Conservation (phyloP, 2,888 invertebrate species). For the Campoplex capitator region DNA sequence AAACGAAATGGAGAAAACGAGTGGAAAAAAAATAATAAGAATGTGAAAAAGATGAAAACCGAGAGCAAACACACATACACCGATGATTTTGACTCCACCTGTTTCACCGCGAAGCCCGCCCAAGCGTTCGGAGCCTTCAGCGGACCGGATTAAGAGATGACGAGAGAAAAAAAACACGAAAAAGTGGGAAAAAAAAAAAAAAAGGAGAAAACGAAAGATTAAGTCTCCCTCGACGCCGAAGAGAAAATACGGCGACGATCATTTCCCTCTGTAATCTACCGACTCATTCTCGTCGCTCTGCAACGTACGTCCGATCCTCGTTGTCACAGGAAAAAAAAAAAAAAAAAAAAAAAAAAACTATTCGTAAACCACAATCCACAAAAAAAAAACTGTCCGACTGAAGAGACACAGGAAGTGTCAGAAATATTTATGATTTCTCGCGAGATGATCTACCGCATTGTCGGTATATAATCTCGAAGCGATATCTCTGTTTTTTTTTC, state of each 20-base stretch:
- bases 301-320: constrained; percentile 22
- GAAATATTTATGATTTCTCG: constrained; percentile 31
- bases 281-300: constrained; percentile 3
- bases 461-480: not conserved
- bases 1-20: constrained; percentile 47
- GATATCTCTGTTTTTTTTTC: not conserved
- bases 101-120: constrained; percentile 49
- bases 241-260: constrained; percentile 55
- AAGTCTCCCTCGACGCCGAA: constrained; percentile 43
- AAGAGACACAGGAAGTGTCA: constrained; percentile 5
- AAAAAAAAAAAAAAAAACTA: constrained; percentile 35
- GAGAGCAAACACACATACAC: constrained; percentile 22
- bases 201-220: constrained; percentile 15
- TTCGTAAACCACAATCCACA: constrained; percentile 61
- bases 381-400: constrained; percentile 21
- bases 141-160: constrained; percentile 59
- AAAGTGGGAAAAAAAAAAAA: not conserved
- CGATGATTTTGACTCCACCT: constrained; percentile 57
- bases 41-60: constrained; percentile 45
- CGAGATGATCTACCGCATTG: constrained; percentile 8
- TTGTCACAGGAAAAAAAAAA: constrained; percentile 14
- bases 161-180: constrained; percentile 18
- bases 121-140: constrained; percentile 31
- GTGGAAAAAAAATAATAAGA: constrained; percentile 25
- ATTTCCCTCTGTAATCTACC: constrained; percentile 41